Evolutionary conservation across 2,888 invertebrate species (phyloP).

Genomic region (Leptinotarsa juncta): DNA sequence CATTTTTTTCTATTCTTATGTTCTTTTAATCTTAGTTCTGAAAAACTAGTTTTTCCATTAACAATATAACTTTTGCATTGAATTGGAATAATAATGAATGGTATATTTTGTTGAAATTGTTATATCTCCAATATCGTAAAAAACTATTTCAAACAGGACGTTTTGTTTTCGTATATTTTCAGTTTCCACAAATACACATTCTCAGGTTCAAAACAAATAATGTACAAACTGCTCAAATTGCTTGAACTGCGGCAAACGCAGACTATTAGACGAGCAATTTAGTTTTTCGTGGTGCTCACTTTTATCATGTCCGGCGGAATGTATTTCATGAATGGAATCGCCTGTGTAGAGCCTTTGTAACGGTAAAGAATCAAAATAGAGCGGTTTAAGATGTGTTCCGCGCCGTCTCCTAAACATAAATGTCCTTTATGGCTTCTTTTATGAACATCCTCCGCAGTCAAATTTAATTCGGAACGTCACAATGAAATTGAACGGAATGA

Average conservation of each 20-base stretch:
- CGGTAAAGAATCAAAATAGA: conserved; percentile 53
- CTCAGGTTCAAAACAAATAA: too few species aligned
- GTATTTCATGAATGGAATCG: conserved; percentile 30
- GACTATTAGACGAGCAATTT: background rate
- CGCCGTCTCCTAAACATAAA: conserved; percentile 61
- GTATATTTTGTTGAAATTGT: too few species aligned
- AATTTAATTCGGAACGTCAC: conserved; percentile 62
- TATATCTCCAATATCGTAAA: too few species aligned
- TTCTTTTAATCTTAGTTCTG: too few species aligned
- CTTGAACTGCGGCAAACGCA: background rate
- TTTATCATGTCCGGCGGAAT: conserved; percentile 2
- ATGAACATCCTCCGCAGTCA: conserved; percentile 61
- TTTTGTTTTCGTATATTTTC: too few species aligned
- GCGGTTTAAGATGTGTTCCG: conserved; percentile 54
- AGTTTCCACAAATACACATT: too few species aligned
- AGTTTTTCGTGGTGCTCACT: background rate
- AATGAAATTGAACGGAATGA: conserved; percentile 58
- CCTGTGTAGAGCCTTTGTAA: conserved; percentile 36
- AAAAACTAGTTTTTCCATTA: too few species aligned
- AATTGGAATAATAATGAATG: too few species aligned
- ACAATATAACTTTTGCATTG: too few species aligned
- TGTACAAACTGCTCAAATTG: background rate
- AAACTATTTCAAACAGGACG: too few species aligned
- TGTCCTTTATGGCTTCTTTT: conserved; percentile 61
- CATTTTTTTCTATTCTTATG: too few species aligned